Percentiles rank a stretch among this genome's conserved stretches.
These are phyloP conservation scores for Crossocerus cetratus DNA, from an alignment of 2,888 invertebrate species.

Conservation along the genomic window DNA sequence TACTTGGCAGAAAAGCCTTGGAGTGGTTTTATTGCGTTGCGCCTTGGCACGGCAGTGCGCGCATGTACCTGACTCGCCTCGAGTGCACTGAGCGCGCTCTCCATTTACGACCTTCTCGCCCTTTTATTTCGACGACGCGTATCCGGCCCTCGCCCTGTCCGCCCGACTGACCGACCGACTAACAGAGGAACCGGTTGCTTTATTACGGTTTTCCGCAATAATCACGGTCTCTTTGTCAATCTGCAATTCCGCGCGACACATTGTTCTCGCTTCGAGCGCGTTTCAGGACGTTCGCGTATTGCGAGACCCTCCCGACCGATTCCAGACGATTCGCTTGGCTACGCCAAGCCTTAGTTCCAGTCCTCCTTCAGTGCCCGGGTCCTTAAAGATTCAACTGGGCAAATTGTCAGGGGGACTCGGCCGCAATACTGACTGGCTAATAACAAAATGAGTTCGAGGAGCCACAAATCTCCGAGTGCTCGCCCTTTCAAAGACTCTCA, in stretches of 20 bases:
- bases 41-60: background rate
- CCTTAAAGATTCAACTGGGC: too few species aligned
- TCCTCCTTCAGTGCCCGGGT: too few species aligned
- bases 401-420: too few species aligned
- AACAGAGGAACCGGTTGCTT: slow-evolving; percentile 49
- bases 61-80: slow-evolving; percentile 24
- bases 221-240: slow-evolving; percentile 46
- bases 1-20: slow-evolving; percentile 7
- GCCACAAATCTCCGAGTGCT: slow-evolving; percentile 21
- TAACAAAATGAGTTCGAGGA: background rate
- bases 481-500: slow-evolving; percentile 27
- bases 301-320: too few species aligned
- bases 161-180: too few species aligned
- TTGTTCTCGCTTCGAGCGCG: background rate
- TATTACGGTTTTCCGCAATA: slow-evolving; percentile 68
- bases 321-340: too few species aligned
- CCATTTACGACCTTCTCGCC: slow-evolving; percentile 20
- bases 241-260: slow-evolving; percentile 1
- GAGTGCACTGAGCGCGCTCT: background rate
- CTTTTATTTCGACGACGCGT: slow-evolving; percentile 10
- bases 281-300: too few species aligned
- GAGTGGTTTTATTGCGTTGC: slow-evolving; percentile 21
- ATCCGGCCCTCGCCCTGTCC: background rate
- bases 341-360: too few species aligned
- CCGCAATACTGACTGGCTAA: background rate